A percentile compares a stretch with the other conserved stretches of the same genome.
phyloP scores from a whole-genome alignment of 2,113 vertebrate genomes.

The Burhinus oedicnemus region DNA sequence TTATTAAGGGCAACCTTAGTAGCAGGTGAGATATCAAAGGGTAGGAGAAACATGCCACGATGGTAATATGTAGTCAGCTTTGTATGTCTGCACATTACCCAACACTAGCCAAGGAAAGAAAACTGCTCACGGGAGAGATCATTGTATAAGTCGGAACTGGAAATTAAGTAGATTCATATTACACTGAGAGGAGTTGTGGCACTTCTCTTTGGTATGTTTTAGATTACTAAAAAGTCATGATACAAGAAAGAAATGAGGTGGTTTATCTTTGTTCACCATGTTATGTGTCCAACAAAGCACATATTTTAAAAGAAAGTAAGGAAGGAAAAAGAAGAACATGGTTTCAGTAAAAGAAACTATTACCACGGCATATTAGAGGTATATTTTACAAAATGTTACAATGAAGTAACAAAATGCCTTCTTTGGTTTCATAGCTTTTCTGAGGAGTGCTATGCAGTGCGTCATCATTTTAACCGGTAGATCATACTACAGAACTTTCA shows the following conservation, averaged over 20 bases:
- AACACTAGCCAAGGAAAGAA: neutral
- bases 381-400: neutral
- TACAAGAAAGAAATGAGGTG: neutral
- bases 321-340: neutral
- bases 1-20: neutral
- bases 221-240: neutral
- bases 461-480: neutral
- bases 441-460: neutral
- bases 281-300: neutral
- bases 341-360: neutral
- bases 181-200: neutral
- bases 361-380: neutral
- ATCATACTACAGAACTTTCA: neutral
- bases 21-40: neutral
- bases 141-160: neutral
- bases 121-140: neutral
- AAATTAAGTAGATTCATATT: neutral
- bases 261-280: neutral
- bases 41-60: neutral
- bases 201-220: neutral
- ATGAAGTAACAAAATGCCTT: neutral
- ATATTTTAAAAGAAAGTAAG: neutral
- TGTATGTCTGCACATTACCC: fast-evolving
- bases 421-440: neutral
- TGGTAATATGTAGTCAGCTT: neutral